A percentile compares a stretch with the other conserved stretches of the same genome.
phyloP scores from a whole-genome alignment of 2,797 vertebrate genomes.

The Muscicapa striata region DNA sequence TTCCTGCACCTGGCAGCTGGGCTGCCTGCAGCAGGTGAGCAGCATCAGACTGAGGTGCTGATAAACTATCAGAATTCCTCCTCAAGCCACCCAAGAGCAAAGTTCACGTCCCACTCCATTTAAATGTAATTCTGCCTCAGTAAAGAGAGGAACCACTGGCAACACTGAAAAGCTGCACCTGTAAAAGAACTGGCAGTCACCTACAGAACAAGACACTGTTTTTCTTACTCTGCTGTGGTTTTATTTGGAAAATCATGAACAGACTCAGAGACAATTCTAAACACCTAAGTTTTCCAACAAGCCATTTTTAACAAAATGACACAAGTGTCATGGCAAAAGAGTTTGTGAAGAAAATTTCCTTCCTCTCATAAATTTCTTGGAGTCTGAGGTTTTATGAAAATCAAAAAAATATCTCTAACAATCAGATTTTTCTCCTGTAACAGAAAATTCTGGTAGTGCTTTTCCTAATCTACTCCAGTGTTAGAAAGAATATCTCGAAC shows the following conservation, averaged over 20 bases:
- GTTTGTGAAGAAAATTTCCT: not conserved
- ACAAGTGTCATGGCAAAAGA: not conserved
- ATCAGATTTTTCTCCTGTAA: not conserved
- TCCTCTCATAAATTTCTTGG: not conserved
- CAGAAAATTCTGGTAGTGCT: not conserved
- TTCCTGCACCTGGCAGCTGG: not conserved
- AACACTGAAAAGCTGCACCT: not conserved
- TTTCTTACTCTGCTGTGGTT: not conserved
- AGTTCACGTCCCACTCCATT: not conserved
- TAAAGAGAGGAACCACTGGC: not conserved
- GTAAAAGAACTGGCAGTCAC: not conserved
- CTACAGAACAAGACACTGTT: not conserved
- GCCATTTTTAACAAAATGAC: not conserved
- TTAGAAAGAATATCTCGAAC: not conserved
- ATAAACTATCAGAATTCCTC: not conserved
- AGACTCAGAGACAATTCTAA: not conserved
- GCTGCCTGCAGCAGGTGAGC: not conserved
- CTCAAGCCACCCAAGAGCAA: not conserved
- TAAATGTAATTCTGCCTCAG: not conserved
- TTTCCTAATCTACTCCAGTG: not conserved
- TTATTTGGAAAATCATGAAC: not conserved
- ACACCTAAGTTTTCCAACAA: rapidly evolving
- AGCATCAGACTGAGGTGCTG: not conserved
- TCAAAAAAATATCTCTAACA: not conserved
- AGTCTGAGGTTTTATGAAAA: not conserved